Evolutionary conservation across 1,140 invertebrate genomes (phyloP).

Genomic region (Phortica variegata): DNA sequence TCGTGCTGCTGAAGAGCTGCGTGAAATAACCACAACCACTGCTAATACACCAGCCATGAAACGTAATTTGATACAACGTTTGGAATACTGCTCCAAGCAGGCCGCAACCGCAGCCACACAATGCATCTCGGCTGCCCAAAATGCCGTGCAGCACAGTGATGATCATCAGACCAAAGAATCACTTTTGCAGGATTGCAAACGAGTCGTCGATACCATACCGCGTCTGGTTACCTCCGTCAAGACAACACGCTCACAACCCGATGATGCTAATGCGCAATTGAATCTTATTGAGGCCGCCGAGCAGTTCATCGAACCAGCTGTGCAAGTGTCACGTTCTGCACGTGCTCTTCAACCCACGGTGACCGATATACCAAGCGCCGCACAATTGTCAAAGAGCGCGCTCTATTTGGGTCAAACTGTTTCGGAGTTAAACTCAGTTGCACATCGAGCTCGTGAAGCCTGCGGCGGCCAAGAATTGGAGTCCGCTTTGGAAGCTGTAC

Average conservation of each 20-base stretch:
- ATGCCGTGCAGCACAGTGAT: slow-evolving; percentile 64
- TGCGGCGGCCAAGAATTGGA: slow-evolving; percentile 86
- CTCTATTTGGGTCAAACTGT: slow-evolving; percentile 54
- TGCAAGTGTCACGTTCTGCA: slow-evolving; percentile 73
- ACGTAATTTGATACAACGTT: slow-evolving; percentile 72
- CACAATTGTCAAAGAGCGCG: slow-evolving; percentile 61
- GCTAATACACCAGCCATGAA: slow-evolving; percentile 75
- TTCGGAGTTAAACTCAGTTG: slow-evolving; percentile 67
- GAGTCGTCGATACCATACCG: slow-evolving; percentile 79
- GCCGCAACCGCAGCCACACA: slow-evolving; percentile 88
- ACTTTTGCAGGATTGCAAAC: slow-evolving; percentile 73
- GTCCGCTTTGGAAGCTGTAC: slow-evolving; percentile 79
- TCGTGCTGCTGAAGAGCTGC: slow-evolving; percentile 86
- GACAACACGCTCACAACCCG: slow-evolving; percentile 69
- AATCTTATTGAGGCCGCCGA: slow-evolving; percentile 85
- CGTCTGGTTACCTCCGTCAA: slow-evolving; percentile 80
- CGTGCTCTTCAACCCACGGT: slow-evolving; percentile 85
- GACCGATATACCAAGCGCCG: slow-evolving; percentile 73
- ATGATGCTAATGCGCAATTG: slow-evolving; percentile 74
- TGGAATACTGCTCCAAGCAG: slow-evolving; percentile 80
- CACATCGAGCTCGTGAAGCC: slow-evolving; percentile 81
- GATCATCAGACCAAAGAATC: slow-evolving; percentile 60
- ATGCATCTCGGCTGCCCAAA: slow-evolving; percentile 83
- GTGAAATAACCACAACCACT: slow-evolving; percentile 83
- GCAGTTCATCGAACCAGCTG: slow-evolving; percentile 73